Evolutionary conservation across 2,888 invertebrate species (phyloP), one percentile per base, ranked within the genome.

Genomic region (Megastigmus dorsalis): DNA sequence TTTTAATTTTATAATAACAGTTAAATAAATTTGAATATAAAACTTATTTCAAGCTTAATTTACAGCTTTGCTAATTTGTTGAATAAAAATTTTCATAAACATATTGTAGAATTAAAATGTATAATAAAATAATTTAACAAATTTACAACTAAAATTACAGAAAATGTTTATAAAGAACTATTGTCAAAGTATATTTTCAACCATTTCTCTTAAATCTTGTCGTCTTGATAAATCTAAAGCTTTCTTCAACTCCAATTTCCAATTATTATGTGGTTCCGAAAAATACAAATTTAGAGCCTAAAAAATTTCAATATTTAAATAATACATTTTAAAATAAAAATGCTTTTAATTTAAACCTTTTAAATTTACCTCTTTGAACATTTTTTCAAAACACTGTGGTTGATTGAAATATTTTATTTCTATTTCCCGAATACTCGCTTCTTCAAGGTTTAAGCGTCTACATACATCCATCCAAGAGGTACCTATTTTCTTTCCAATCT

Each of bases 211-310:
- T 2, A 88, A 77, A 81, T 88, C 88, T 76, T 71, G 81, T 33
- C 88, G 78, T 62, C 85, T 80, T 30, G 83, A 82, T 63, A 79
- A 79, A 67, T 83, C 82, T 72, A 88, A 80, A 26, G 87, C 86
- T 15, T 54, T 71, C 52, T 82, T 77, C 28, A 88, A 81, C 52
- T 80, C 78, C 18, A 69, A 33, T 75, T 80, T 82, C 86, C 87
- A 86, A 41, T 72, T 36, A 2, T 74, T 66, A 41, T 77, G 77
- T 33, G 75, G 76, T 33, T 82, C 78, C 0, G 71, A 75, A 66
- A 83, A 79, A 74, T 82, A 84, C 52, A 82, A 78, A n/a, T 77
- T 74, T 13, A 88, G 76, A 33, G 80, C 82, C 88, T 88, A 57
- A 15, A 80, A 81, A 48, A n/a, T n/a, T n/a, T n/a, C n/a, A n/a